Percentiles rank a stretch among this genome's conserved stretches.
phyloP scores from a whole-genome alignment of 2,888 invertebrate species.

The Heliconius aoede region DNA sequence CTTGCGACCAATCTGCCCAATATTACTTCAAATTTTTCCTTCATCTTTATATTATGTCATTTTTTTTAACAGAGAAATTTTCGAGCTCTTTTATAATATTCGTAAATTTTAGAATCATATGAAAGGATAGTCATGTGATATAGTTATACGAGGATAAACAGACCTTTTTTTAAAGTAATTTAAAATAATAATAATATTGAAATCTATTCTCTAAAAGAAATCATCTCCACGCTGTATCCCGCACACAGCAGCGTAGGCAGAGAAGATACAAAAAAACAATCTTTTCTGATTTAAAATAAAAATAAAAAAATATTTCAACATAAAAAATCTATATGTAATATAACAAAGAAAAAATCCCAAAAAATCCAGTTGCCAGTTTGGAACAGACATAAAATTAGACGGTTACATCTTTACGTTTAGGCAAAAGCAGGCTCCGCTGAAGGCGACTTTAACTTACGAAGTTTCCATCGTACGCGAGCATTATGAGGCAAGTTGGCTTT shows the following conservation, averaged over 20 bases:
- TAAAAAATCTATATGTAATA: neutral
- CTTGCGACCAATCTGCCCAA: conserved; percentile 42
- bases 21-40: conserved; percentile 42
- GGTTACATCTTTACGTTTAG: conserved; percentile 55
- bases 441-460: conserved; percentile 69
- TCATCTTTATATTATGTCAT: conserved; percentile 26
- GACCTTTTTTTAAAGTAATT: too few species aligned
- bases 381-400: conserved; percentile 53
- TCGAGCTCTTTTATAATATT: neutral
- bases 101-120: neutral
- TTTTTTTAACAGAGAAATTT: neutral
- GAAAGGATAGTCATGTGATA: too few species aligned
- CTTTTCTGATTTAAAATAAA: neutral
- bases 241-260: too few species aligned
- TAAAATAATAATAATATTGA: too few species aligned
- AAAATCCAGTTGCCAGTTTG: conserved; percentile 24
- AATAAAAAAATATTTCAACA: neutral
- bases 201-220: too few species aligned
- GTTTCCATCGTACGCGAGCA: conserved; percentile 65
- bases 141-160: neutral
- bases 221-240: too few species aligned
- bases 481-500: conserved; percentile 71
- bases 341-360: neutral
- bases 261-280: neutral
- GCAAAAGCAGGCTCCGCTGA: conserved; percentile 66